Evolutionary conservation across 1,140 invertebrate species (phyloP).

Genomic region (Platyscapa corneri): DNA sequence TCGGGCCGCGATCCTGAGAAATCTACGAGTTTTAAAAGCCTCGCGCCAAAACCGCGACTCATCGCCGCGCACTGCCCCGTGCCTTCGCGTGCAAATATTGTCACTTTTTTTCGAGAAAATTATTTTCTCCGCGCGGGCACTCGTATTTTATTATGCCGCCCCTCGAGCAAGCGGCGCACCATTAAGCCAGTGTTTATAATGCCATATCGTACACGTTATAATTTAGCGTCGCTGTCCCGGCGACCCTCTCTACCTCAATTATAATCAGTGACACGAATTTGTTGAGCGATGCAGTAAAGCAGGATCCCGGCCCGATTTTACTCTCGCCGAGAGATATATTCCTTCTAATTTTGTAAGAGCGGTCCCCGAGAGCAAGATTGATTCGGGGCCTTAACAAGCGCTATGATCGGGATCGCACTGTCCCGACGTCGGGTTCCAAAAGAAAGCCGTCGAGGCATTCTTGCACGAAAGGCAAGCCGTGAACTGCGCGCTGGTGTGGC

Average conservation of each 20-base stretch:
- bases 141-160: slow-evolving; percentile 39
- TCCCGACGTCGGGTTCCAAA: slow-evolving; percentile 27
- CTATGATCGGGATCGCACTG: neutral
- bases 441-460: slow-evolving; percentile 52
- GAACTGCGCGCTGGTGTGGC: slow-evolving; percentile 34
- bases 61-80: neutral
- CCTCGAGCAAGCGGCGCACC: slow-evolving; percentile 15
- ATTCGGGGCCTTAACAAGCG: slow-evolving; percentile 42
- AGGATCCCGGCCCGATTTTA: neutral
- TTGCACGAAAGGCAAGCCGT: slow-evolving; percentile 52
- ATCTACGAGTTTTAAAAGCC: neutral
- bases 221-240: slow-evolving; percentile 7
- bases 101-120: neutral
- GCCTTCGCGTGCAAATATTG: neutral
- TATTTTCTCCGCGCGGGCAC: neutral
- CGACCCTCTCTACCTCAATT: slow-evolving; percentile 22
- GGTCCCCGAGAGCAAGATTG: slow-evolving; percentile 25
- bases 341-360: slow-evolving; percentile 40
- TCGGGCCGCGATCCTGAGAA: neutral
- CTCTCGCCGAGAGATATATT: neutral
- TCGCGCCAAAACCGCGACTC: neutral
- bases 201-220: slow-evolving; percentile 19
- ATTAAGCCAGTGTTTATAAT: slow-evolving; percentile 42
- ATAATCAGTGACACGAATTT: slow-evolving; percentile 38
- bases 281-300: neutral